Conservation (phyloP, 1,140 invertebrate genomes). For the Zelostemma sp. region DNA sequence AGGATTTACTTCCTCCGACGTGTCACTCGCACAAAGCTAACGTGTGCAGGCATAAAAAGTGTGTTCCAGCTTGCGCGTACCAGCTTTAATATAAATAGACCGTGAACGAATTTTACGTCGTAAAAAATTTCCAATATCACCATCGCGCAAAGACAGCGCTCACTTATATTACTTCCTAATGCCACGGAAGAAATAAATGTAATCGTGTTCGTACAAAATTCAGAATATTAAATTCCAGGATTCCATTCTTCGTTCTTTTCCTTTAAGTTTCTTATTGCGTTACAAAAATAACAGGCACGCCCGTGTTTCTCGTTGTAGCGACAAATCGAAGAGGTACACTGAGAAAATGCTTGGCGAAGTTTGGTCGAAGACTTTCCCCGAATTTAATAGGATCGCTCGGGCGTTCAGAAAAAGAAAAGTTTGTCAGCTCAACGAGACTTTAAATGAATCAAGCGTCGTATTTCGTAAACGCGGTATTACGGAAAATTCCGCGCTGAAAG, state of each 20-base stretch:
- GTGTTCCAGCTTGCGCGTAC: background rate
- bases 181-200: background rate
- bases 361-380: conserved; percentile 4
- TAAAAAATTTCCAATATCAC: conserved; percentile 8
- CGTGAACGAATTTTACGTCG: background rate
- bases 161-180: conserved; percentile 3
- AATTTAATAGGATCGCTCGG: too few relatives aligned
- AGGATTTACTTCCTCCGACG: background rate
- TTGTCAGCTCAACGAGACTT: too few relatives aligned
- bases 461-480: too few relatives aligned
- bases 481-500: too few relatives aligned
- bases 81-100: conserved; percentile 5
- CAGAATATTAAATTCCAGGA: conserved; percentile 20
- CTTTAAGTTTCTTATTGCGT: conserved; percentile 27
- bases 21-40: conserved; percentile 14
- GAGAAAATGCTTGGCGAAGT: conserved; percentile 19
- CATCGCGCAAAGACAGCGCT: background rate
- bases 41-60: conserved; percentile 12
- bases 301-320: conserved; percentile 48
- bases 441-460: too few relatives aligned
- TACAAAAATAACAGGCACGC: conserved; percentile 50
- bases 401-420: too few relatives aligned
- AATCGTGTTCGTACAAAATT: background rate
- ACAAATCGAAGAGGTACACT: conserved; percentile 34
- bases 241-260: conserved; percentile 5